Evolutionary conservation across 2,888 invertebrate genomes (phyloP).

Genomic region (Bhutanitis thaidina): DNA sequence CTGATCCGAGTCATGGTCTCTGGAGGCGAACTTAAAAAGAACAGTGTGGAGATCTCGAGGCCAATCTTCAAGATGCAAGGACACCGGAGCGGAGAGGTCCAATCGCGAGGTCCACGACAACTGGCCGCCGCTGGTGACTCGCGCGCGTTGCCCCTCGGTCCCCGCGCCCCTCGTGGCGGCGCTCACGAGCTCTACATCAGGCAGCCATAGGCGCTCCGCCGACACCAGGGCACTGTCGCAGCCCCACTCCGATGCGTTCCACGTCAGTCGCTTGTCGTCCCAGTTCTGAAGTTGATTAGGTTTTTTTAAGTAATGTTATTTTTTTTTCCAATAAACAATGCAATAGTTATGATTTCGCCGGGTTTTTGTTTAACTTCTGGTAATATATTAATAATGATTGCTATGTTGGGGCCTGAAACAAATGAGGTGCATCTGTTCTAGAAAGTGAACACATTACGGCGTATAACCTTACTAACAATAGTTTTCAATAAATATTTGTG

Average conservation of each 20-base stretch:
- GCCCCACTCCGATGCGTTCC: slow-evolving; percentile 84
- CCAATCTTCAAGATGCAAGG: slow-evolving; percentile 81
- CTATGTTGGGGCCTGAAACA: too few species aligned
- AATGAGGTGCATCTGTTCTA: too few species aligned
- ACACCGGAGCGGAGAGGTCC: slow-evolving; percentile 50
- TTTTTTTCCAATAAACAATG: too few species aligned
- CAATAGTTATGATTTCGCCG: too few species aligned
- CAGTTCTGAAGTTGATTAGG: slow-evolving; percentile 78
- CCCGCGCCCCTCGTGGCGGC: slow-evolving; percentile 79
- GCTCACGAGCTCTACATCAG: slow-evolving; percentile 86
- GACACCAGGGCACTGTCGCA: slow-evolving; percentile 81
- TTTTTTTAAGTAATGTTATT: too few species aligned
- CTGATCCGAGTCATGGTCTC: slow-evolving; percentile 83
- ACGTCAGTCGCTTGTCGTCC: slow-evolving; percentile 86
- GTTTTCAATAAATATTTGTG: too few species aligned
- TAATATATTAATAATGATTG: too few species aligned
- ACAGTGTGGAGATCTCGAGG: slow-evolving; percentile 87
- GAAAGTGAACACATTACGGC: too few species aligned
- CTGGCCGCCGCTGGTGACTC: slow-evolving; percentile 82
- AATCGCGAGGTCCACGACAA: slow-evolving; percentile 61
- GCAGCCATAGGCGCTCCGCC: slow-evolving; percentile 88
- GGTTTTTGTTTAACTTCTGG: too few species aligned
- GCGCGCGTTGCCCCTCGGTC: slow-evolving; percentile 83
- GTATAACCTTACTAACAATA: too few species aligned
- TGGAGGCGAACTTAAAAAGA: slow-evolving; percentile 85